A percentile compares a stretch with the other conserved stretches of the same genome.
These are phyloP conservation scores for Triplophysa tibetana DNA, from an alignment of 2,113 vertebrate genomes.

Conservation along the genomic window DNA sequence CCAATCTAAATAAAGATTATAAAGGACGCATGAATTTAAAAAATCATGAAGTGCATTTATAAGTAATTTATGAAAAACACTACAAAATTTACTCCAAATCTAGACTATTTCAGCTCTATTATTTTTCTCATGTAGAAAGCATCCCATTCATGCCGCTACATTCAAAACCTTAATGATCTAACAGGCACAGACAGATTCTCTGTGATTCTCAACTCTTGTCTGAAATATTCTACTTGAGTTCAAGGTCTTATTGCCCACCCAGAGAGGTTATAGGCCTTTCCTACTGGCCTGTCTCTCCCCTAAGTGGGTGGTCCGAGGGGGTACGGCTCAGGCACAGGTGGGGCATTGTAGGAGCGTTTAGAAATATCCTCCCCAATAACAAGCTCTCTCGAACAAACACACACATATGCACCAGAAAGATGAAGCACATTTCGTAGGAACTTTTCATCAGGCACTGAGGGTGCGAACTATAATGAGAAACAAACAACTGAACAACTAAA, in stretches of 20 bases:
- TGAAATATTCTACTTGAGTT: slow-evolving; percentile 74
- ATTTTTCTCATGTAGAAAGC: not conserved
- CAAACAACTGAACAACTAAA: slow-evolving; percentile 48
- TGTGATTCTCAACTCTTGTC: slow-evolving; percentile 61
- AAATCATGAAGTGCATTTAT: no score
- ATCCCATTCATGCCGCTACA: not conserved
- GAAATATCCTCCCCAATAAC: slow-evolving; percentile 70
- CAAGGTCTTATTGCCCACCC: slow-evolving; percentile 80
- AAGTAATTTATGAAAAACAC: no score
- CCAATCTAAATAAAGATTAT: no score
- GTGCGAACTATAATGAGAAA: slow-evolving; percentile 60
- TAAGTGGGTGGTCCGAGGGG: slow-evolving; percentile 81
- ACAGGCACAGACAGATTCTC: slow-evolving; percentile 24
- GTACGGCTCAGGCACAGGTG: slow-evolving; percentile 81
- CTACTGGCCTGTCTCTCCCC: slow-evolving; percentile 70
- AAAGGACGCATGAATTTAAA: no score
- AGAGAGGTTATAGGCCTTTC: slow-evolving; percentile 80
- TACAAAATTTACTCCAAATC: no score
- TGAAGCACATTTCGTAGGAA: slow-evolving; percentile 66
- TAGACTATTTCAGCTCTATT: no score
- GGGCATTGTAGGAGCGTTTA: slow-evolving; percentile 80
- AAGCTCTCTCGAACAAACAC: slow-evolving; percentile 42
- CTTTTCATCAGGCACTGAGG: slow-evolving; percentile 63
- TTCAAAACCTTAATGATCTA: not conserved
- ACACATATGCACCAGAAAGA: slow-evolving; percentile 60